Percentiles rank a stretch among this genome's conserved stretches.
These are phyloP conservation scores for Parnassius smintheus DNA, from an alignment of 2,888 invertebrate genomes.

Conservation along the genomic window DNA sequence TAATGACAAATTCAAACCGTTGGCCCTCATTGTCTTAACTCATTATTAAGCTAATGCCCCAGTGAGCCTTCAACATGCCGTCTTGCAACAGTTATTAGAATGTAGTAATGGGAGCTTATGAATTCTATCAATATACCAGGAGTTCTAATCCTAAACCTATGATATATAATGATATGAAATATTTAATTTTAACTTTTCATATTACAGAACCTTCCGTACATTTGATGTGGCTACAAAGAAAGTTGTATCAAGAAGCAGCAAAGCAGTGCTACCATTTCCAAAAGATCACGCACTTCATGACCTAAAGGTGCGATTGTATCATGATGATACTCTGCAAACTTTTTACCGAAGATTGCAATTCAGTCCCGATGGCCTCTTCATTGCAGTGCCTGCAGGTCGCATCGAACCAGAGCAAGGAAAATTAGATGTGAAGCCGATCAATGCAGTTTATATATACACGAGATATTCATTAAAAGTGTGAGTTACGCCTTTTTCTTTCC, in stretches of 20 bases:
- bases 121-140: too few relatives aligned
- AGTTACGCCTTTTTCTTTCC: conserved; percentile 40
- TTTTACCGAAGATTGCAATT: conserved; percentile 95
- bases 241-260: conserved; percentile 84
- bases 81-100: too few relatives aligned
- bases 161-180: too few relatives aligned
- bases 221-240: conserved; percentile 85
- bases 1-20: too few relatives aligned
- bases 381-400: conserved; percentile 95
- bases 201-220: conserved; percentile 83
- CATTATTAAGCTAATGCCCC: too few relatives aligned
- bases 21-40: too few relatives aligned
- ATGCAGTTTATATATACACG: conserved; percentile 81
- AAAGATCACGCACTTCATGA: conserved; percentile 81
- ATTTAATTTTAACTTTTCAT: background rate
- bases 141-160: too few relatives aligned
- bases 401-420: conserved; percentile 85
- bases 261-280: conserved; percentile 81
- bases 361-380: conserved; percentile 93
- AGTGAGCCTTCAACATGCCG: too few relatives aligned
- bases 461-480: conserved; percentile 82
- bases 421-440: conserved; percentile 77
- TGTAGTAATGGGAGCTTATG: too few relatives aligned
- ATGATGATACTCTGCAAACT: conserved; percentile 96
- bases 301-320: conserved; percentile 86